Evolutionary conservation across 2,113 vertebrate species (phyloP).

Genomic region (Lichenostomus cassidix): DNA sequence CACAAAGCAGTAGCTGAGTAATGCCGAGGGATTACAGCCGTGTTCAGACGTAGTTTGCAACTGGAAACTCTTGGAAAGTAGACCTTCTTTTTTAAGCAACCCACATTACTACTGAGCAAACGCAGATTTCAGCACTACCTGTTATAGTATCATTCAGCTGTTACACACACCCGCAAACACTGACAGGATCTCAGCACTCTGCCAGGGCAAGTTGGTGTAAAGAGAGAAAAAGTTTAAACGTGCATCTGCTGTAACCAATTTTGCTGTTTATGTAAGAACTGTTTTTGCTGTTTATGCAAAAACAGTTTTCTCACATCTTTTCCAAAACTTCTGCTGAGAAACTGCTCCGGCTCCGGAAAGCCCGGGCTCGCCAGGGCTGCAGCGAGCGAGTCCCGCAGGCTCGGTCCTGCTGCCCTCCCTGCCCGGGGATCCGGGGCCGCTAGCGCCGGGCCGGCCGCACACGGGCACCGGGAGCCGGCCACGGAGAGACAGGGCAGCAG

Average conservation of each 20-base stretch:
- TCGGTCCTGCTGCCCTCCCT: background rate
- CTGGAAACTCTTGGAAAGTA: background rate
- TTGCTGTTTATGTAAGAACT: fast-evolving
- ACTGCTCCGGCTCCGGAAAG: fast-evolving
- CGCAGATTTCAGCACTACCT: background rate
- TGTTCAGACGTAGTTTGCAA: background rate
- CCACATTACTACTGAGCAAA: background rate
- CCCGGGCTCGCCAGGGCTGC: fast-evolving
- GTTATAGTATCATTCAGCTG: fast-evolving
- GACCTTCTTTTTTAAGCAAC: background rate
- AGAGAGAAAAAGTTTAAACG: background rate
- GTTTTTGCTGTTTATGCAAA: background rate
- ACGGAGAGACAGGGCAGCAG: background rate
- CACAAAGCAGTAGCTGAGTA: background rate
- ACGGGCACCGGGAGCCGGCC: background rate
- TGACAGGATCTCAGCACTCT: background rate
- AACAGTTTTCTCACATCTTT: background rate
- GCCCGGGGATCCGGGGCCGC: background rate
- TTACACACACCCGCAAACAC: too few relatives aligned
- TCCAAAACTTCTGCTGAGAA: background rate
- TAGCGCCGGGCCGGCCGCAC: background rate
- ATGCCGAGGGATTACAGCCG: fast-evolving
- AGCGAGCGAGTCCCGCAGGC: background rate
- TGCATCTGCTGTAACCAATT: background rate
- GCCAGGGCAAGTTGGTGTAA: background rate